These are phyloP conservation scores for Manis pentadactyla DNA, from an alignment of 2,797 vertebrate genomes.

Conservation along the genomic window DNA sequence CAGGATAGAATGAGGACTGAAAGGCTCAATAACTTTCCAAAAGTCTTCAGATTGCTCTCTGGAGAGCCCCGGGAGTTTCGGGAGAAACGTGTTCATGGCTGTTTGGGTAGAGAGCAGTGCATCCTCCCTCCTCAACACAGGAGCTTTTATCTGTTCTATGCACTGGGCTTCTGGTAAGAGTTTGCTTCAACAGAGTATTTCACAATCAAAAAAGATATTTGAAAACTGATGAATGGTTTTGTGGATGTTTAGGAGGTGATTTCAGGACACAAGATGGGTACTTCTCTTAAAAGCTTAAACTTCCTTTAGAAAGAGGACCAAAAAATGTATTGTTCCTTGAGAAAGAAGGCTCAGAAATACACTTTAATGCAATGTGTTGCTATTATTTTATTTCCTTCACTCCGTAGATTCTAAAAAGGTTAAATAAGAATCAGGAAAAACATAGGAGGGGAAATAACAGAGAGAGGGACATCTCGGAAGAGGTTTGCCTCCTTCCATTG, in stretches of 20 bases:
- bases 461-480: not conserved
- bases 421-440: not conserved
- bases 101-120: not conserved
- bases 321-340: not conserved
- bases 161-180: not conserved
- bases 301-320: constrained; percentile 17
- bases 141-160: not conserved
- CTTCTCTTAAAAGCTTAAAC: not conserved
- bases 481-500: not conserved
- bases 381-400: not conserved
- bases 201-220: not conserved
- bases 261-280: not conserved
- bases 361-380: not conserved
- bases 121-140: not conserved
- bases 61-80: not conserved
- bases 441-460: not conserved
- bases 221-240: not conserved
- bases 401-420: not conserved
- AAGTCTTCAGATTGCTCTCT: not conserved
- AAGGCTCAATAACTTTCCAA: not conserved
- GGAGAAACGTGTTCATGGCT: not conserved
- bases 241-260: not conserved
- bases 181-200: constrained; percentile 6
- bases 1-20: not conserved
- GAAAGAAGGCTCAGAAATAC: not conserved